phyloP scores from a whole-genome alignment of 2,797 vertebrate species.

The Leptodactylus fallax region DNA sequence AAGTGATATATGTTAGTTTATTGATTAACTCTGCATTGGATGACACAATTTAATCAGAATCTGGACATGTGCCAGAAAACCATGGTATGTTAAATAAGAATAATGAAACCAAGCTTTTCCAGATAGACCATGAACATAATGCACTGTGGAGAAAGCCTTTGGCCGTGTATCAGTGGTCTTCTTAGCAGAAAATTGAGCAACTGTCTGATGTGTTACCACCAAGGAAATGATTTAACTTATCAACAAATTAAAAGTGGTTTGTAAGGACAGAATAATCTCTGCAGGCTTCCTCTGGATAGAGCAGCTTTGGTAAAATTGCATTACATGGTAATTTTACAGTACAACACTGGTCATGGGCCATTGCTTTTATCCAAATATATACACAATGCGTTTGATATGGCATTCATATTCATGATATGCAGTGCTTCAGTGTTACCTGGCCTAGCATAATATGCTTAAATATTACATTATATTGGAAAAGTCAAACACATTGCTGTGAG shows the following conservation, averaged over 20 bases:
- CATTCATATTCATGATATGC: background rate
- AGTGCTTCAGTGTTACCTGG: background rate
- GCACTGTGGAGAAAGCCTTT: slow-evolving; percentile 8
- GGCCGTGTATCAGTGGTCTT: background rate
- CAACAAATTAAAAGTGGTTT: slow-evolving; percentile 17
- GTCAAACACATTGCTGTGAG: background rate
- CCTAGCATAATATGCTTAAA: background rate
- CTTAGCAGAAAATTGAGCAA: slow-evolving; percentile 7
- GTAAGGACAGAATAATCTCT: slow-evolving; percentile 8
- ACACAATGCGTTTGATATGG: background rate
- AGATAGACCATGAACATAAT: slow-evolving; percentile 14
- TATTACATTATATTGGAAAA: background rate
- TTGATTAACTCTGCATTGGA: slow-evolving; percentile 50
- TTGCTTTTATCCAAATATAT: background rate
- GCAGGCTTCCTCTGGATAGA: background rate
- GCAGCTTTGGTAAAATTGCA: background rate
- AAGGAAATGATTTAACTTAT: background rate
- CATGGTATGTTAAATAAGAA: slow-evolving; percentile 46
- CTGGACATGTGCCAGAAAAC: slow-evolving; percentile 40
- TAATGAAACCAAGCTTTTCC: slow-evolving; percentile 41
- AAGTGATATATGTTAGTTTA: slow-evolving; percentile 57
- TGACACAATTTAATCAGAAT: slow-evolving; percentile 60
- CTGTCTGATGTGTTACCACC: background rate
- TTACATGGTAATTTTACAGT: slow-evolving; percentile 13
- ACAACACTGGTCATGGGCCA: background rate